Conservation (phyloP, 2,888 invertebrate species). For the Hydriomena furcata region DNA sequence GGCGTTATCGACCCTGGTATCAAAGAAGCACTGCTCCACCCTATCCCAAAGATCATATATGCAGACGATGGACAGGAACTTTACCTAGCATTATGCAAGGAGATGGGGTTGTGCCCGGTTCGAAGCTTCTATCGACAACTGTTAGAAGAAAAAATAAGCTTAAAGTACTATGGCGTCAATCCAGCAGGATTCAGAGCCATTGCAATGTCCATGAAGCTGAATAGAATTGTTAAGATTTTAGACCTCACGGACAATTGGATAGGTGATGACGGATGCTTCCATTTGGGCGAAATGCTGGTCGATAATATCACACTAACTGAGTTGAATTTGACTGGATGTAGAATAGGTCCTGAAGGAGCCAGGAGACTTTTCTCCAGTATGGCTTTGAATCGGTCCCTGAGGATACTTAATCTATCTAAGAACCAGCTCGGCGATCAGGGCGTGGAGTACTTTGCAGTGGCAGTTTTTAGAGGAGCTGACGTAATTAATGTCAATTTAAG, state of each 20-base stretch:
- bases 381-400: conserved; percentile 44
- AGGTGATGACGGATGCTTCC: conserved; percentile 58
- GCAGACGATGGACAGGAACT: conserved; percentile 62
- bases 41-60: conserved; percentile 44
- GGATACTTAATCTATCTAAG: conserved; percentile 49
- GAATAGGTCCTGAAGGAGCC: conserved; percentile 55
- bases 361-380: conserved; percentile 45
- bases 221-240: conserved; percentile 51
- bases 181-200: conserved; percentile 58
- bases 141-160: conserved; percentile 48
- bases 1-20: conserved; percentile 63
- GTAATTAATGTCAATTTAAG: conserved; percentile 51
- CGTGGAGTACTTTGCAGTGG: conserved; percentile 45
- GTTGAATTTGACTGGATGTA: conserved; percentile 60
- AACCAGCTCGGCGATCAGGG: conserved; percentile 58
- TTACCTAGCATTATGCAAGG: conserved; percentile 57
- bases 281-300: conserved; percentile 60
- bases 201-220: conserved; percentile 53
- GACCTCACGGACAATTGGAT: conserved; percentile 64
- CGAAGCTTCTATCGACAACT: conserved; percentile 51
- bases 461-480: conserved; percentile 46
- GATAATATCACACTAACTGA: conserved; percentile 49
- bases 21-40: conserved; percentile 49
- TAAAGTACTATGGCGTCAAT: conserved; percentile 63
- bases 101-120: conserved; percentile 57